Evolutionary conservation across 2,797 vertebrate genomes (phyloP).

Genomic region (Oreonectes daqikongensis): DNA sequence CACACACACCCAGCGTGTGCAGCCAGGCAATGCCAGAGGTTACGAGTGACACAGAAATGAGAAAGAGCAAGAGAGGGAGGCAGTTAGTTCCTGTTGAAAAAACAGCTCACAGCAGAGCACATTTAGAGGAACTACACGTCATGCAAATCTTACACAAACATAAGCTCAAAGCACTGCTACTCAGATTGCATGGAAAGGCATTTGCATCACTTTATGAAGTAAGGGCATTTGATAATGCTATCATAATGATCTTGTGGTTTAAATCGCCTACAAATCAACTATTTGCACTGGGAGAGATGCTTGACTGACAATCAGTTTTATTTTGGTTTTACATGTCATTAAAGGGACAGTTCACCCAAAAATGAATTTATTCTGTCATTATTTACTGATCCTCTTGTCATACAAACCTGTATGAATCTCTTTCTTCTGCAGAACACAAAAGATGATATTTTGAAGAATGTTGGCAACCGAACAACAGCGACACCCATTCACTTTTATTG

Average conservation of each 20-base stretch:
- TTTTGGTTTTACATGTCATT: not conserved
- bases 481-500: too few species aligned
- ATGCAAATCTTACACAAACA: slow-evolving; percentile 54
- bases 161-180: slow-evolving; percentile 36
- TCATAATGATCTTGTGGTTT: not conserved
- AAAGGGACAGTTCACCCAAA: too few species aligned
- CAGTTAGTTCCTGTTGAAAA: slow-evolving; percentile 72
- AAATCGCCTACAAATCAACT: not conserved
- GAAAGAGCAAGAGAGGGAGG: slow-evolving; percentile 61
- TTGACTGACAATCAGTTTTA: not conserved
- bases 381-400: too few species aligned
- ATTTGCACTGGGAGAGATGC: not conserved
- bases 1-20: slow-evolving; percentile 61
- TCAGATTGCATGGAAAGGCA: slow-evolving; percentile 12
- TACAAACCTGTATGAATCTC: too few species aligned
- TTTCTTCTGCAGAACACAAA: too few species aligned
- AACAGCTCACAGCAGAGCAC: slow-evolving; percentile 49
- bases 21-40: slow-evolving; percentile 71
- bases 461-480: too few species aligned
- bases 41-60: slow-evolving; percentile 65
- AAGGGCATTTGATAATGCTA: not conserved
- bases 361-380: too few species aligned
- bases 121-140: slow-evolving; percentile 57
- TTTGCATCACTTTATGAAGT: slow-evolving; percentile 12
- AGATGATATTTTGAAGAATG: too few species aligned